Base-by-base conservation (phyloP, 2,797 vertebrate genomes). In the Lophotriccus pileatus region DNA sequence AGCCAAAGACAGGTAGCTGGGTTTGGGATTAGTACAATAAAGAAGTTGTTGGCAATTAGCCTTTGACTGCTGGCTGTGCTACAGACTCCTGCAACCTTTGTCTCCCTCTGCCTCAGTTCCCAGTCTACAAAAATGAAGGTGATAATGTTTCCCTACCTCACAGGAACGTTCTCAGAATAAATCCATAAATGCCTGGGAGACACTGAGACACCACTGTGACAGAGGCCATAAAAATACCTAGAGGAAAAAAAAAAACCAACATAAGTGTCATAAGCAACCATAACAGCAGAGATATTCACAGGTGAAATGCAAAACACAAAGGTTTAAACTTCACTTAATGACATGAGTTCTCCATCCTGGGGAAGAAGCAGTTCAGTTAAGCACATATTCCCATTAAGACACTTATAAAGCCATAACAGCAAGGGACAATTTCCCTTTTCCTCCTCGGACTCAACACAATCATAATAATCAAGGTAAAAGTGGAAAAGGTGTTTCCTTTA, bases 201-300 rank as follows among this genome's bases (percentile, higher is more conserved):
- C 72, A 70, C 95, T 94, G 95, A 96, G 94, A 97, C 60, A 94
- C 93, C 84, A 87, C 95, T 81, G 94, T 84, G 88, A 94, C 83
- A 91, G 70, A 96, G 80, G 94, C 95, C 96, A 97, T 96, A 97
- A 96, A 97, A 96, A 94, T 28, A 95, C 94, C 96, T 96, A 64
- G 32, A 23, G 23, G 7, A 12, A 41, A 79, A 80, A 30, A 43
- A 79, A 52, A 49, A 70, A 56, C 73, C 80, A 52, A 53, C 32
- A 21, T n/a, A 73, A 89, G 73, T 59, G 18, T 87, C 39, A 3
- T n/a, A 79, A 84, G 46, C 25, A 49, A 79, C 59, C 32, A 6
- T 52, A 91, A 60, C 19, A 86, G n/a, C 72, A 84, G 32, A 72
- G 27, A 90, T 22, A 55, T 64, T 84, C 55, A 84, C 28, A 87